Evolutionary conservation across 2,888 invertebrate species (phyloP).

Genomic region (Pandemis corylana): DNA sequence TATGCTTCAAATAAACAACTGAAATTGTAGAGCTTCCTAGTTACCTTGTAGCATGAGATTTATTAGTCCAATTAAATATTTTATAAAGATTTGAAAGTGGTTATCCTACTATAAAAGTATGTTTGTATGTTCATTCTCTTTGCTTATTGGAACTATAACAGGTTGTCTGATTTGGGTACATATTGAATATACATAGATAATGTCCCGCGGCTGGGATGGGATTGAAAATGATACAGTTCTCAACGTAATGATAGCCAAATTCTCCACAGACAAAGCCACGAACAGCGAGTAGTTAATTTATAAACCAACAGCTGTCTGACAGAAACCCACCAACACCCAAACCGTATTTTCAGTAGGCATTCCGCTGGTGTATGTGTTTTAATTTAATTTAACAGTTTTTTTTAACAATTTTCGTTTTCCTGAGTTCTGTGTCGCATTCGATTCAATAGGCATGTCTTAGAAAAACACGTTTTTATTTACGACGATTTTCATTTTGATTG

Average conservation of each 20-base stretch:
- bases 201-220: too few relatives aligned
- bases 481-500: conserved; percentile 49
- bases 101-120: neutral
- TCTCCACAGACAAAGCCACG: too few relatives aligned
- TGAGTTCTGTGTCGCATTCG: conserved; percentile 41
- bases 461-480: conserved; percentile 48
- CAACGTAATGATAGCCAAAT: too few relatives aligned
- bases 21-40: neutral
- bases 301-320: neutral
- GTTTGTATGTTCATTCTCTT: too few relatives aligned
- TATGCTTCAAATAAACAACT: neutral
- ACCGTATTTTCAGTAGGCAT: conserved; percentile 57
- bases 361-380: conserved; percentile 56
- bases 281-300: neutral
- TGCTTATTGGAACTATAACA: too few relatives aligned
- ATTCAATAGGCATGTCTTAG: conserved; percentile 56
- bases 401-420: conserved; percentile 36
- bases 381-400: conserved; percentile 48
- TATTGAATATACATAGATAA: too few relatives aligned
- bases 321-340: conserved; percentile 58
- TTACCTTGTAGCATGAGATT: conserved; percentile 1
- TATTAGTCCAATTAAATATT: neutral
- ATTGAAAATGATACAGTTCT: too few relatives aligned
- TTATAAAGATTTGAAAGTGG: neutral
- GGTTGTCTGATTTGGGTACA: too few relatives aligned